Base-by-base conservation (phyloP, 2,888 invertebrate genomes). In the Folsomia manolachei region DNA sequence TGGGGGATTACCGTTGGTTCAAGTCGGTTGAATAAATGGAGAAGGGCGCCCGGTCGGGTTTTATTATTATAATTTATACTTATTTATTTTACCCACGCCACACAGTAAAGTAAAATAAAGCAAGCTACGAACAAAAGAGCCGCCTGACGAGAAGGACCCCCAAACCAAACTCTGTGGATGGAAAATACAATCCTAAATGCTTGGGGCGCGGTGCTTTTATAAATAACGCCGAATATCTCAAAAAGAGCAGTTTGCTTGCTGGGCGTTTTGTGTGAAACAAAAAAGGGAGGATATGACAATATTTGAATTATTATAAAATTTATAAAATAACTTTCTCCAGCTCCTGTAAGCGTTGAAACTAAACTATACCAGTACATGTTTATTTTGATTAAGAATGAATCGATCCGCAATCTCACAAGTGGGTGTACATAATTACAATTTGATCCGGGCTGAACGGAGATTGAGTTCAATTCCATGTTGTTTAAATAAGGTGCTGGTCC, bases 41-140 rank as follows among this genome's bases (percentile, higher is more conserved):
- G 14, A 39, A 39, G 39, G 39, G 14, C 39, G 7, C 39, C 39
- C 39, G 14, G 7, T 14, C 39, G 39, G 39, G 39, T 39, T 39
- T 39, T 39, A 39, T 39, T 39, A 39, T 39, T 39, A 39, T 39
- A 39, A 39, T 39, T 39, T 39, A 39, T 39, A 39, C 14, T 39
- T 39, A 39, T 39, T 39, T 39, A 39, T 39, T 39, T 39, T 39
- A 39, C 39, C 39, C 39, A 39, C 39, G 39, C 39, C 39, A 39
- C 39, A 39, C 39, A 39, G 39, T 14, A 39, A 14, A n/a, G n/a
- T 88, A 91, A 71, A 88, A 83, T 92, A 92, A 64, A 89, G 83
- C 78, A 90, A 84, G 51, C 90, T 90, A 4, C 89, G 89, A 24
- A 90, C 82, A 23, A 89, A 84, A 0, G 89, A 88, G 0, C 88